These are phyloP conservation scores for Phymastichus coffea DNA, from an alignment of 1,140 invertebrate genomes.

Conservation along the genomic window DNA sequence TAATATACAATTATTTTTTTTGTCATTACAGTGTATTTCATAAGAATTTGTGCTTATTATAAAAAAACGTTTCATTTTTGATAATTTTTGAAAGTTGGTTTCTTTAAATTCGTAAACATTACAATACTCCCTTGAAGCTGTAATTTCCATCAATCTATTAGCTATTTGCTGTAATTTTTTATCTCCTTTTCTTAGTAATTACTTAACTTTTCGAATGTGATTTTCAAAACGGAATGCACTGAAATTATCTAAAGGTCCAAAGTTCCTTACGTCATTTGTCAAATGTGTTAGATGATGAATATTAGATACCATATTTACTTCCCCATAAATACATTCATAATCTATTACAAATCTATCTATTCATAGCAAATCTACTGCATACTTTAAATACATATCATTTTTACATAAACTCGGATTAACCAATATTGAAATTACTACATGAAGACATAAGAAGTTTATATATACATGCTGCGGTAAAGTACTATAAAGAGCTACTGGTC, in stretches of 20 bases:
- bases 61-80: too few species aligned
- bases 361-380: constrained; percentile 26
- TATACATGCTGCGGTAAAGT: constrained; percentile 37
- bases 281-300: constrained; percentile 47
- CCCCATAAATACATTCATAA: constrained; percentile 34
- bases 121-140: background rate
- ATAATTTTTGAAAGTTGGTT: background rate
- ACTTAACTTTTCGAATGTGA: constrained; percentile 47
- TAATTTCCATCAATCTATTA: constrained; percentile 19
- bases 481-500: constrained; percentile 41
- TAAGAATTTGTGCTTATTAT: background rate
- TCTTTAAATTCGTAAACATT: background rate
- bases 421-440: constrained; percentile 37
- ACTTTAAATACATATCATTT: constrained; percentile 6
- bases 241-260: constrained; percentile 44
- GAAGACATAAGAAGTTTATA: constrained; percentile 40
- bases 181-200: constrained; percentile 32
- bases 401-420: constrained; percentile 23
- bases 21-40: background rate
- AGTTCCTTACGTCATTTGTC: constrained; percentile 45
- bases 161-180: constrained; percentile 36
- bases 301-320: constrained; percentile 36
- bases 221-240: constrained; percentile 55
- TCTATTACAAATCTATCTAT: constrained; percentile 32
- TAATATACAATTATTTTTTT: too few species aligned